phyloP scores from a whole-genome alignment of 2,797 vertebrate genomes.

The Geranospiza caerulescens region DNA sequence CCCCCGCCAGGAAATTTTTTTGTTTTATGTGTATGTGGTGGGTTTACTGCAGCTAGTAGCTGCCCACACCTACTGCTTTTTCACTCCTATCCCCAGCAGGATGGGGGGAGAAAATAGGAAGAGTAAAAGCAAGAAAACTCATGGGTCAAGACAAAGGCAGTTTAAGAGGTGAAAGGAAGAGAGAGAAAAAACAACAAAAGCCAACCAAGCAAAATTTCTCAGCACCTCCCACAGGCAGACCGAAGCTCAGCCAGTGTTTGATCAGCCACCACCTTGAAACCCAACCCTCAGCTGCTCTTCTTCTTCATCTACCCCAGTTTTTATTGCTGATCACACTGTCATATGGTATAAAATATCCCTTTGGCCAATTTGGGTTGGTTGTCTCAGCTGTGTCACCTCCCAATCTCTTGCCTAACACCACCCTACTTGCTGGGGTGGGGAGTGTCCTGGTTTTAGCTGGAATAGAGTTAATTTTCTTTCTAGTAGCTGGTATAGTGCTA shows the following conservation, averaged over 20 bases:
- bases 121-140: background rate
- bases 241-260: background rate
- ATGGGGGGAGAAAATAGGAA: background rate
- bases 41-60: background rate
- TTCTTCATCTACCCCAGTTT: background rate
- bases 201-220: rapidly evolving
- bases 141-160: rapidly evolving
- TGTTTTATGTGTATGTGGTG: background rate
- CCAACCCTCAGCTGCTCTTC: rapidly evolving
- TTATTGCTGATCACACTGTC: background rate
- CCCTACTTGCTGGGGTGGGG: background rate
- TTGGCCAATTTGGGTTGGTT: background rate
- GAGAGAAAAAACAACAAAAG: background rate
- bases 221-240: background rate
- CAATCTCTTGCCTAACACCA: background rate
- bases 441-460: too few species aligned
- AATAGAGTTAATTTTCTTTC: too few species aligned
- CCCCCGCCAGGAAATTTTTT: background rate
- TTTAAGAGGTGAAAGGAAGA: background rate
- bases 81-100: background rate
- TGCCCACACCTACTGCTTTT: background rate
- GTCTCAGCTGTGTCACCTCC: background rate
- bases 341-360: background rate
- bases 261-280: background rate
- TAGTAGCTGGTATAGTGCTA: too few species aligned